phyloP scores from a whole-genome alignment of 2,888 invertebrate genomes.

The Drosophila lacicola region DNA sequence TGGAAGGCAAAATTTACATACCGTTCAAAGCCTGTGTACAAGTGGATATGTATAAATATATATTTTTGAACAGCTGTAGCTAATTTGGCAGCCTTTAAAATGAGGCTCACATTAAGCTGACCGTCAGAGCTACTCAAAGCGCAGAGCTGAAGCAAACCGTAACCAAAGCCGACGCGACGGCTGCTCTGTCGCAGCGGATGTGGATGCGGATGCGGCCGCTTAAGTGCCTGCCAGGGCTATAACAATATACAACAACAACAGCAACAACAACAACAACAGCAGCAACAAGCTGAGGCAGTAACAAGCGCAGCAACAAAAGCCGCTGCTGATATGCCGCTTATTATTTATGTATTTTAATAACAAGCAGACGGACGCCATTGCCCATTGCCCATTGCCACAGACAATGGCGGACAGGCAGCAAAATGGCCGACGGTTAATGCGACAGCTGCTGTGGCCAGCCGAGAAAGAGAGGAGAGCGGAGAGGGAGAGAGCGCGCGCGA shows the following conservation, averaged over 20 bases:
- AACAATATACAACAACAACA: conserved; percentile 66
- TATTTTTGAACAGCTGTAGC: conserved; percentile 48
- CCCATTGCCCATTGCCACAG: conserved; percentile 70
- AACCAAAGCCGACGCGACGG: conserved; percentile 39
- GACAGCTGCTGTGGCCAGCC: conserved; percentile 73
- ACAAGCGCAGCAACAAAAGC: conserved; percentile 72
- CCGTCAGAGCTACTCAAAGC: conserved; percentile 36
- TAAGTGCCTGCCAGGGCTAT: conserved; percentile 78
- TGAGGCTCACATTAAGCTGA: conserved; percentile 30
- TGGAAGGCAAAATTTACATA: conserved; percentile 30
- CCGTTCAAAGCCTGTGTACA: conserved; percentile 9
- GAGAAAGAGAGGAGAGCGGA: conserved; percentile 3
- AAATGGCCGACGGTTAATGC: conserved; percentile 81
- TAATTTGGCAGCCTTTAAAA: conserved; percentile 66
- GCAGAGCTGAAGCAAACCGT: conserved; percentile 15
- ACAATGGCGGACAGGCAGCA: conserved; percentile 76
- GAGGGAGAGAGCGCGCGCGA: not conserved
- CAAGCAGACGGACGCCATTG: conserved; percentile 67
- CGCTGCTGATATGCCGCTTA: conserved; percentile 82
- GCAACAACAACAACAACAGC: conserved; percentile 16
- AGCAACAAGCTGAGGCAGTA: conserved; percentile 36
- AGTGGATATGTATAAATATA: not conserved
- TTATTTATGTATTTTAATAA: conserved; percentile 81
- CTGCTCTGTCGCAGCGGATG: conserved; percentile 49
- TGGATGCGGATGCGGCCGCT: conserved; percentile 74